Evolutionary conservation across 2,888 invertebrate genomes (phyloP).

Genomic region (Nudaria mundana): DNA sequence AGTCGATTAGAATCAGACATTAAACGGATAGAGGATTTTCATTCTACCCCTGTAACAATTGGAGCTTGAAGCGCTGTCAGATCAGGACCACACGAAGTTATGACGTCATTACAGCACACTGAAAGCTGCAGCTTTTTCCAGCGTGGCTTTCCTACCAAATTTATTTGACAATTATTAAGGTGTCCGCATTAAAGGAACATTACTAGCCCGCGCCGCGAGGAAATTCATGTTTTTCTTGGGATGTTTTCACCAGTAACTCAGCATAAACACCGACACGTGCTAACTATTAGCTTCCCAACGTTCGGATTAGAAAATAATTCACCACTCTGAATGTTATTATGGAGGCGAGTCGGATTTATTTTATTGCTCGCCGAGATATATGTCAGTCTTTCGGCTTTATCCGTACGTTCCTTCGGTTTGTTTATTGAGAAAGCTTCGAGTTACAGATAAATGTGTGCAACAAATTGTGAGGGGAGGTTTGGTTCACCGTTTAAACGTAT

Average conservation of each 20-base stretch:
- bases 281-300: slow-evolving; percentile 77
- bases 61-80: slow-evolving; percentile 37
- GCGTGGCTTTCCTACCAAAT: slow-evolving; percentile 62
- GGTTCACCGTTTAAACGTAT: slow-evolving; percentile 58
- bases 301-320: slow-evolving; percentile 80
- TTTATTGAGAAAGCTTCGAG: slow-evolving; percentile 58
- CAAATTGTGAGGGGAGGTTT: slow-evolving; percentile 55
- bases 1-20: not conserved
- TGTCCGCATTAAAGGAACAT: slow-evolving; percentile 75
- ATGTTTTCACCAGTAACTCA: slow-evolving; percentile 73
- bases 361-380: slow-evolving; percentile 73
- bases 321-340: slow-evolving; percentile 78
- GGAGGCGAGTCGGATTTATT: slow-evolving; percentile 75
- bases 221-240: slow-evolving; percentile 78
- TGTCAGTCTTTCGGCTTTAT: slow-evolving; percentile 70
- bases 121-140: slow-evolving; percentile 60
- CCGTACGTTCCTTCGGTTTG: slow-evolving; percentile 64
- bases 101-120: slow-evolving; percentile 65
- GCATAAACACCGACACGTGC: slow-evolving; percentile 73
- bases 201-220: slow-evolving; percentile 57
- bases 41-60: slow-evolving; percentile 16
- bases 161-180: slow-evolving; percentile 80
- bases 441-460: slow-evolving; percentile 56
- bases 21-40: not conserved
- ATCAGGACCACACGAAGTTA: slow-evolving; percentile 47